Conservation (phyloP, 2,888 invertebrate genomes). For the Tetragnatha montana region DNA sequence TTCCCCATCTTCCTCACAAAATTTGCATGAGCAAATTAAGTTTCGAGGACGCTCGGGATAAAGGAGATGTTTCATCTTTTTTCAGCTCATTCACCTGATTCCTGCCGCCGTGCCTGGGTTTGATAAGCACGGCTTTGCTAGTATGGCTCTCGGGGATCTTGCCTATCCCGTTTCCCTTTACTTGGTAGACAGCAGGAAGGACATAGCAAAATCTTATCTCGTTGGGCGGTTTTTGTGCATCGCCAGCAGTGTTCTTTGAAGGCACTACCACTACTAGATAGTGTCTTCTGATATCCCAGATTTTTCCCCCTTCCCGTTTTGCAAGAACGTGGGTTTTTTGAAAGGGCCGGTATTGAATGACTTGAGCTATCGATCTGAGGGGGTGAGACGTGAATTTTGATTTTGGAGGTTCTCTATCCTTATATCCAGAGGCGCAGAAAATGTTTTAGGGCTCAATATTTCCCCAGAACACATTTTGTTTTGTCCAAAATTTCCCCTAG, state of each 20-base stretch:
- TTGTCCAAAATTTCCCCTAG: no score
- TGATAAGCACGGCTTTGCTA: background rate
- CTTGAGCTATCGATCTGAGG: background rate
- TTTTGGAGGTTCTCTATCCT: no score
- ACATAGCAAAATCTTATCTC: background rate
- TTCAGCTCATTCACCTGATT: background rate
- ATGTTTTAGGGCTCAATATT: no score
- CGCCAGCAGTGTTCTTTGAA: background rate
- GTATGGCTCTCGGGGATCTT: background rate
- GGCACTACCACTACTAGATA: background rate
- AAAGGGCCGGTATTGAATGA: conserved; percentile 3
- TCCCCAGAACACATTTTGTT: no score
- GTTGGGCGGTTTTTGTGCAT: background rate
- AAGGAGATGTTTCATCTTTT: background rate
- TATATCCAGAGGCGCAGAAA: no score
- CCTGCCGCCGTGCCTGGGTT: background rate
- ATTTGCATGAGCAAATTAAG: background rate
- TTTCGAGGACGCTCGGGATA: background rate
- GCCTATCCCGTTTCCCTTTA: no score
- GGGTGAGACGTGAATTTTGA: background rate
- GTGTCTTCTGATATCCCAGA: conserved; percentile 12
- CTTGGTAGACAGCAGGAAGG: background rate
- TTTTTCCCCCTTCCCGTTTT: conserved; percentile 8
- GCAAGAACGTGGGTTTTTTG: conserved; percentile 25
- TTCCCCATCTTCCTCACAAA: background rate